A percentile compares a stretch with the other conserved stretches of the same genome.
These are phyloP conservation scores for Amblyjoppa fuscipennis DNA, from an alignment of 2,888 invertebrate genomes.

Conservation along the genomic window DNA sequence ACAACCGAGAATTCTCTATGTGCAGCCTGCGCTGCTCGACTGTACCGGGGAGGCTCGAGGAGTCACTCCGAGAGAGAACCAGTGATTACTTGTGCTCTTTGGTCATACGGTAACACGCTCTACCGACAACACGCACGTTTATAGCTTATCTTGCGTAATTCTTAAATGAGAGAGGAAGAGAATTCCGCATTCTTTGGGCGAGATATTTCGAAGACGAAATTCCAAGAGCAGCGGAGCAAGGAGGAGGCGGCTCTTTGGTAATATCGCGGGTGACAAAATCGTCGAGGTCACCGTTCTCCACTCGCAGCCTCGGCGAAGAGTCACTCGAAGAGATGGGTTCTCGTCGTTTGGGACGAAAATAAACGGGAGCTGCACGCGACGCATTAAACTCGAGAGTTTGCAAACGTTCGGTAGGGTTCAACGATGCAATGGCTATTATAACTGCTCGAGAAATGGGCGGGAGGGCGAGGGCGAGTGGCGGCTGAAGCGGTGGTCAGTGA, in stretches of 20 bases:
- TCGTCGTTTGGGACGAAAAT: constrained; percentile 21
- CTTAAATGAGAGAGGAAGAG: neutral
- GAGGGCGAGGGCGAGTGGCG: neutral
- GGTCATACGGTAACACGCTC: neutral
- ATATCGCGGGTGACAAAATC: constrained; percentile 40
- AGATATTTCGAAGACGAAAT: constrained; percentile 9
- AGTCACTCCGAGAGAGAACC: constrained; percentile 1
- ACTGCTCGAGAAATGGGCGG: constrained; percentile 8
- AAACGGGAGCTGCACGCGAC: constrained; percentile 36
- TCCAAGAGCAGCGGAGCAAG: neutral
- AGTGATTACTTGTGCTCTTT: neutral
- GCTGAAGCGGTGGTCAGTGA: constrained; percentile 49
- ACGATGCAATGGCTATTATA: constrained; percentile 29
- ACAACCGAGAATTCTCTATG: constrained; percentile 4
- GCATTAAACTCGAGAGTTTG: constrained; percentile 19
- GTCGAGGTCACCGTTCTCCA: constrained; percentile 26
- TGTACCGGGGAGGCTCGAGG: neutral
- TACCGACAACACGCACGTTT: neutral
- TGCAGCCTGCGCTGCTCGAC: neutral
- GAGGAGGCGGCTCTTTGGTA: constrained; percentile 6
- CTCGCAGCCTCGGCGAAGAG: neutral
- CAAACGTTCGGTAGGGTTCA: constrained; percentile 15
- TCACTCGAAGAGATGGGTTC: neutral
- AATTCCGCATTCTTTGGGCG: constrained; percentile 4
- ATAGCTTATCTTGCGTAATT: neutral